These are phyloP conservation scores for Phthorimaea operculella DNA, from an alignment of 1,140 invertebrate species.

Conservation along the genomic window DNA sequence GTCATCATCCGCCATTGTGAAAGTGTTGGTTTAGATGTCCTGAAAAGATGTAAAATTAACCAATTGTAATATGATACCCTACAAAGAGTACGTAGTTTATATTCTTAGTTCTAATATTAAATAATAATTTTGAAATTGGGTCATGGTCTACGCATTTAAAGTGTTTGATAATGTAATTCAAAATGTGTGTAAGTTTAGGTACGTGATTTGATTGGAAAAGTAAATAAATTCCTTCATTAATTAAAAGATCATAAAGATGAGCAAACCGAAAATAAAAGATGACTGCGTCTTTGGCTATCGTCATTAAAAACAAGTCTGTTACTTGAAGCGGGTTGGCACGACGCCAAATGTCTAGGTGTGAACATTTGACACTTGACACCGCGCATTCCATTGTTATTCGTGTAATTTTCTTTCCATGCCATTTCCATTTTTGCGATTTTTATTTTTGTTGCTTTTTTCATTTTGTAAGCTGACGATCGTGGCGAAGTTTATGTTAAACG, in stretches of 20 bases:
- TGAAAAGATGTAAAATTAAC: constrained; percentile 32
- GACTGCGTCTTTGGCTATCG: constrained; percentile 37
- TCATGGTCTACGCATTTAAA: no score
- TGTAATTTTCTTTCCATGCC: constrained; percentile 12
- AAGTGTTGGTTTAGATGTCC: constrained; percentile 61
- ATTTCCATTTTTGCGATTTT: background rate
- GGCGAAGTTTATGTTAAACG: background rate
- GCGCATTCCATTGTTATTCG: constrained; percentile 14
- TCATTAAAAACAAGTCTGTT: constrained; percentile 25
- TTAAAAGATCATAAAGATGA: background rate
- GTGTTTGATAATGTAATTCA: no score
- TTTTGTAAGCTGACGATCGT: background rate
- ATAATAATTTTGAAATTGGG: no score
- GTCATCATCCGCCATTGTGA: constrained; percentile 89
- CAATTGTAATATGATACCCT: no score
- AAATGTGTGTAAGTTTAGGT: no score
- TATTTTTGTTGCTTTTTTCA: background rate
- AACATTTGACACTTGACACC: constrained; percentile 48
- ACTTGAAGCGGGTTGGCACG: constrained; percentile 36
- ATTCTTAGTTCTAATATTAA: no score
- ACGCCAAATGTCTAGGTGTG: constrained; percentile 27
- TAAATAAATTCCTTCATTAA: background rate
- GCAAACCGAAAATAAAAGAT: constrained; percentile 2
- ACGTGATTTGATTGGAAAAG: background rate
- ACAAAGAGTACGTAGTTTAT: no score